Percentiles rank a stretch among this genome's conserved stretches.
phyloP scores from a whole-genome alignment of 2,888 invertebrate genomes.

The Phragmatobia fuliginosa region DNA sequence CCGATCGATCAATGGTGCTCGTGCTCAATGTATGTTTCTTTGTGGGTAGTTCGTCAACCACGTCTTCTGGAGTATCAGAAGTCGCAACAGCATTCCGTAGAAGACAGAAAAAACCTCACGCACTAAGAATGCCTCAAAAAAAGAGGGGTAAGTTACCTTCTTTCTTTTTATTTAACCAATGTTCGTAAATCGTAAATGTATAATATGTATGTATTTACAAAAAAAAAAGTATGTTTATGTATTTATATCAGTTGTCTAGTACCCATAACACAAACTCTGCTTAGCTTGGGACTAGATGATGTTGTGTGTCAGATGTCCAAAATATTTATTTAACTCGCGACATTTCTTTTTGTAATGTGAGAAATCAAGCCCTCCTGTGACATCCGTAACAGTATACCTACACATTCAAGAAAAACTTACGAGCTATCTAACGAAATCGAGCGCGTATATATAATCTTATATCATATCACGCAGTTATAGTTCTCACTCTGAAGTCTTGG shows the following conservation, averaged over 20 bases:
- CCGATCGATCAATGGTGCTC: no score
- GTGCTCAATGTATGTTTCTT: neutral
- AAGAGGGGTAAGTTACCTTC: constrained; percentile 67
- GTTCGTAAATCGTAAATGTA: neutral
- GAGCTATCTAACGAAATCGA: neutral
- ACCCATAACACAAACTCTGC: no score
- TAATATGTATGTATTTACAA: no score
- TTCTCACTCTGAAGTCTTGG: neutral
- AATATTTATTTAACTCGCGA: no score
- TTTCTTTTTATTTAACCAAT: neutral
- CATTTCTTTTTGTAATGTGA: neutral
- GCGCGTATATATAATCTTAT: neutral
- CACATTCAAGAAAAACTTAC: neutral
- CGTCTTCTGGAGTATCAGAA: constrained; percentile 80
- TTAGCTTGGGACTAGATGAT: no score
- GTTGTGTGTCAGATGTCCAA: no score
- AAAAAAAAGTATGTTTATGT: no score
- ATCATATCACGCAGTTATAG: neutral
- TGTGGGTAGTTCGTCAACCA: constrained; percentile 71
- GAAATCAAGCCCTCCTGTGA: neutral
- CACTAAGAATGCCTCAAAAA: constrained; percentile 79
- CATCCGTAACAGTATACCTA: no score
- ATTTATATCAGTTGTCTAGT: no score
- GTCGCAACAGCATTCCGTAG: constrained; percentile 76
- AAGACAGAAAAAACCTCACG: constrained; percentile 78